Evolutionary conservation across 2,797 vertebrate species (phyloP), one percentile per base, ranked within the genome.

Genomic region (Poecilia gillii): DNA sequence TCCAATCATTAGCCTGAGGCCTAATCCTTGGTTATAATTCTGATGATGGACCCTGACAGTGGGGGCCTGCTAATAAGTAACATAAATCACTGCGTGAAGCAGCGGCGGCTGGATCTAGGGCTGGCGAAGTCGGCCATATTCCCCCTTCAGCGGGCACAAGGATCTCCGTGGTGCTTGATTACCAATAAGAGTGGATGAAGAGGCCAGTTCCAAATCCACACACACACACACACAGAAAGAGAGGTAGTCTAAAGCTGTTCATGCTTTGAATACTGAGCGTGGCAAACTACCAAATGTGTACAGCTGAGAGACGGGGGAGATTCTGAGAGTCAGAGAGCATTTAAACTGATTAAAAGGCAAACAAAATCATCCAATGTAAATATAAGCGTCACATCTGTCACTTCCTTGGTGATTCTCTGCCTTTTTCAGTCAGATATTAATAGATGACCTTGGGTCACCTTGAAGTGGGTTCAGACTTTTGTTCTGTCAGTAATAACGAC

Each of bases 21-120:
- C 83, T 94, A 94, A 94, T 94, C 94, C 94, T 89, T 89, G 80
- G 79, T 94, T 95, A 89, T 91, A 91, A 97, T 96, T 94, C 95
- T 94, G 95, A 94, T 95, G 93, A 95, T 85, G 93, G 90, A 81
- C 82, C 89, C 89, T 91, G 94, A 85, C 90, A 90, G 93, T 82
- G 59, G 90, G 95, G 94, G 94, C 92, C 93, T 72, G 90, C 93
- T 83, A 87, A 95, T 92, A 95, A 95, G 94, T 97, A 94, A 94
- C 89, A 95, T 85, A 91, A 94, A 96, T 93, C 92, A 88, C 87
- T 79, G 81, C 43, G 80, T 86, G 84, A 85, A 80, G 75, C 85
- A 80, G 76, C 86, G n/a, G 80, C 73, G 80, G 64, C 80, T 79
- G 83, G 76, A 86, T 82, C 2, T 47, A 81, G 79, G 77, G 78